Percentiles rank a stretch among this genome's conserved stretches.
These are phyloP conservation scores for Drosophila bocki DNA, from an alignment of 1,140 invertebrate genomes.

Conservation along the genomic window DNA sequence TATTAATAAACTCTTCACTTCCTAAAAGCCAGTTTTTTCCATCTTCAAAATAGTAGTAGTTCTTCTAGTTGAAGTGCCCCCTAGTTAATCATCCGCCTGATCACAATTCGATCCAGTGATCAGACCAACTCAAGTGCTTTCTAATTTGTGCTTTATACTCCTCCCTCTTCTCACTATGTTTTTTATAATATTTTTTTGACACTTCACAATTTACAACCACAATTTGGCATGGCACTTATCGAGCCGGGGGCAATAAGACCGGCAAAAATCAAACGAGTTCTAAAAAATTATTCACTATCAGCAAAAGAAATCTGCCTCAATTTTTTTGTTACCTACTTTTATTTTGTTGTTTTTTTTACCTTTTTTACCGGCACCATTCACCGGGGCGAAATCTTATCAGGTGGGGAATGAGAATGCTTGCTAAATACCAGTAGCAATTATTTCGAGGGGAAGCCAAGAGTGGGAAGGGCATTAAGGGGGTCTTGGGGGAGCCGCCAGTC, in stretches of 20 bases:
- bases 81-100: constrained; percentile 30
- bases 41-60: too few species aligned
- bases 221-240: constrained; percentile 77
- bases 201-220: constrained; percentile 74
- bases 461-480: background rate
- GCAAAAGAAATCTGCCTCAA: constrained; percentile 71
- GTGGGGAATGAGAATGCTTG: constrained; percentile 55
- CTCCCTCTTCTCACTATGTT: constrained; percentile 2
- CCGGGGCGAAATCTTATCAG: constrained; percentile 60
- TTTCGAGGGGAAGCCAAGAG: constrained; percentile 41
- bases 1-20: background rate
- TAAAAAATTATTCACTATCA: constrained; percentile 67
- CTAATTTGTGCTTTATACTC: constrained; percentile 33
- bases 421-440: constrained; percentile 83
- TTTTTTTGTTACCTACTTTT: constrained; percentile 60
- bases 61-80: background rate
- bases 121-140: constrained; percentile 47
- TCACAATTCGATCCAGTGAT: constrained; percentile 41
- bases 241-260: constrained; percentile 44
- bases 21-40: background rate
- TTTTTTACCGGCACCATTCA: constrained; percentile 41
- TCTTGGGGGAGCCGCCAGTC: constrained; percentile 8
- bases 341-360: constrained; percentile 12
- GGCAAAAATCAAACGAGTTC: constrained; percentile 72
- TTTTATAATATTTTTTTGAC: constrained; percentile 49